Evolutionary conservation across 1,140 invertebrate species (phyloP).

Genomic region (Papilio polytes): DNA sequence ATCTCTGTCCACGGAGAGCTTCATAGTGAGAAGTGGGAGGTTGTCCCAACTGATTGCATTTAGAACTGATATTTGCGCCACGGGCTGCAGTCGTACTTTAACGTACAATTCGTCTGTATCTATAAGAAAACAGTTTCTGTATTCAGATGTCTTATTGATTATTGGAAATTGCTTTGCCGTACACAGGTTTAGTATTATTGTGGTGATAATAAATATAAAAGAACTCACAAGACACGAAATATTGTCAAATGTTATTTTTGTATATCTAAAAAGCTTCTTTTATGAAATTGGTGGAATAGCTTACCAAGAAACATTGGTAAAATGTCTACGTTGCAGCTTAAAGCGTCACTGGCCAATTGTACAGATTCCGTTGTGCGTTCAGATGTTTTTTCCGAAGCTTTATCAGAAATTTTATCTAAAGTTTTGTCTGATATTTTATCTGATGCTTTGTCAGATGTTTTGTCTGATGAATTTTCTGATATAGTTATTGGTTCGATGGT

Average conservation of each 20-base stretch:
- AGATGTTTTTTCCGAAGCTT: not conserved
- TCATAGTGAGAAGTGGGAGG: slow-evolving; percentile 64
- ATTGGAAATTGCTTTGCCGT: not conserved
- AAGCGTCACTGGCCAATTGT: slow-evolving; percentile 42
- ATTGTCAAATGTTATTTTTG: not conserved
- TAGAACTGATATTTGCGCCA: slow-evolving; percentile 47
- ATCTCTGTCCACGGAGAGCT: slow-evolving; percentile 55
- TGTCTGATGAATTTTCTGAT: not conserved
- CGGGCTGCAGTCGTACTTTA: slow-evolving; percentile 65
- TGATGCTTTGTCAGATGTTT: not conserved
- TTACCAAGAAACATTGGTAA: slow-evolving; percentile 65
- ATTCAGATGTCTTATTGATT: not conserved
- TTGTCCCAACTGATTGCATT: slow-evolving; percentile 71
- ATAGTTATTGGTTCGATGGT: not conserved
- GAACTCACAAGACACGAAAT: not conserved
- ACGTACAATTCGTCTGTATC: slow-evolving; percentile 57
- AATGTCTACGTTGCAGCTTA: slow-evolving; percentile 72
- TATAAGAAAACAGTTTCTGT: slow-evolving; percentile 42
- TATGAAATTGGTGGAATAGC: slow-evolving; percentile 24
- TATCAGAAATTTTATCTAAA: not conserved
- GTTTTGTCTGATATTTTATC: not conserved
- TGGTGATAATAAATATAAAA: no score
- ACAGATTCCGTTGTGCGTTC: slow-evolving; percentile 2
- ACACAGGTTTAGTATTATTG: not conserved
- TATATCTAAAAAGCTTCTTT: no score